Evolutionary conservation across 2,888 invertebrate genomes (phyloP), one percentile per base, ranked within the genome.

Genomic region (Drosophila parthenogenetica): DNA sequence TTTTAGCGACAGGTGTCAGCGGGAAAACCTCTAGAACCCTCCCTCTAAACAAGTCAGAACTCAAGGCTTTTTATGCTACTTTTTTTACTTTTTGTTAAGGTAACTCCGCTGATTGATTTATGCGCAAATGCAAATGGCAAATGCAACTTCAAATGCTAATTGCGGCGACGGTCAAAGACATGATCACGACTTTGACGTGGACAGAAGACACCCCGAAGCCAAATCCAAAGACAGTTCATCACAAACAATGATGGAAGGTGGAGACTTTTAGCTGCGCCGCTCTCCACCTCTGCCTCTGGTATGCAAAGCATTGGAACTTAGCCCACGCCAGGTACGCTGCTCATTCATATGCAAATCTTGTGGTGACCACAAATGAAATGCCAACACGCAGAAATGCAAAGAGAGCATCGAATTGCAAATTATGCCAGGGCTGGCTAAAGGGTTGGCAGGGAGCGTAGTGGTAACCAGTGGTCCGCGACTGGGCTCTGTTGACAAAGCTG

Each of bases 311-410:
- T 11, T 16, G 48, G 40, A 37, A 7, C 22, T 35, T 37, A 37
- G 35, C 53, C 53, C 53, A 53, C 16, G 42, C 54, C 40, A 19
- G 54, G 32, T 35, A 35, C 45, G 16, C 49, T 43, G 53, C 73
- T 83, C 86, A 87, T 89, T 88, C 89, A 87, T 87, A 87, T 87
- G 87, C 87, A 89, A 87, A 89, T 87, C 77, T 70, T 69, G 70
- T 60, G 74, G 64, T 74, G 70, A 62, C 81, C 76, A 86, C 83
- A 89, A 86, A 89, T 89, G 89, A 88, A 86, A 86, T 86, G 81
- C 85, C 85, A 86, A 88, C 85, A 86, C 85, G 85, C 82, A 82
- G 85, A 78, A 87, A 79, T 88, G 84, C 88, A 84, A 87, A 85
- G 75, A 79, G 81, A 87, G 89, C 79, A 86, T 86, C 86, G 89